Evolutionary conservation across 2,113 vertebrate species (phyloP).

Genomic region (Diphyllodes magnificus): DNA sequence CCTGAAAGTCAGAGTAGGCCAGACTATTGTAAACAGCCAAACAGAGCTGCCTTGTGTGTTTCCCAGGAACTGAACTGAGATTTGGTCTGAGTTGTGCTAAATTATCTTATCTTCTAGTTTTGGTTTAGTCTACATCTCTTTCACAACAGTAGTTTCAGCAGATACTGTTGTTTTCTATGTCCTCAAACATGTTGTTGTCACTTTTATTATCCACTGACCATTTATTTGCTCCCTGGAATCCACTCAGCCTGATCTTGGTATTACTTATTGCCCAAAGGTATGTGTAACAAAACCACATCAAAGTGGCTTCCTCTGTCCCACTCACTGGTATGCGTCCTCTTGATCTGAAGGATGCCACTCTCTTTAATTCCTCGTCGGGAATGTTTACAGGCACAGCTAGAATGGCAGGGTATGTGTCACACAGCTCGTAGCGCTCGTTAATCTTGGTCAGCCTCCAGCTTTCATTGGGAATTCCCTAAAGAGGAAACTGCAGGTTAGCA

Average conservation of each 20-base stretch:
- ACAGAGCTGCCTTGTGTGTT: not conserved
- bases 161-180: not conserved
- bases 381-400: conserved; percentile 90
- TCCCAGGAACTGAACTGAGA: not conserved
- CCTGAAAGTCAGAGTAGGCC: not conserved
- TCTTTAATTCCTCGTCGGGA: conserved; percentile 89
- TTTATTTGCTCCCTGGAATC: not conserved
- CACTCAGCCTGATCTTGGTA: not conserved
- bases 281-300: not conserved
- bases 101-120: conserved; percentile 5
- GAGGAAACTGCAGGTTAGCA: conserved; percentile 23
- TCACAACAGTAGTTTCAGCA: not conserved
- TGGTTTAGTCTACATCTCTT: conserved; percentile 37
- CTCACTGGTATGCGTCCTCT: conserved; percentile 92
- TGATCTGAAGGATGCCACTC: conserved; percentile 86
- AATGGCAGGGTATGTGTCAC: conserved; percentile 89
- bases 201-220: not conserved
- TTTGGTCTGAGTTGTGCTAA: not conserved
- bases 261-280: not conserved
- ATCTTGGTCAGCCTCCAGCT: conserved; percentile 94
- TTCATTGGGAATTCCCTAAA: conserved; percentile 93
- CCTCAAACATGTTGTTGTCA: not conserved
- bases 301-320: conserved; percentile 9
- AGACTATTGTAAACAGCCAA: not conserved
- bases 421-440: conserved; percentile 92